Conservation (phyloP, 2,113 vertebrate species). For the Rana temporaria region DNA sequence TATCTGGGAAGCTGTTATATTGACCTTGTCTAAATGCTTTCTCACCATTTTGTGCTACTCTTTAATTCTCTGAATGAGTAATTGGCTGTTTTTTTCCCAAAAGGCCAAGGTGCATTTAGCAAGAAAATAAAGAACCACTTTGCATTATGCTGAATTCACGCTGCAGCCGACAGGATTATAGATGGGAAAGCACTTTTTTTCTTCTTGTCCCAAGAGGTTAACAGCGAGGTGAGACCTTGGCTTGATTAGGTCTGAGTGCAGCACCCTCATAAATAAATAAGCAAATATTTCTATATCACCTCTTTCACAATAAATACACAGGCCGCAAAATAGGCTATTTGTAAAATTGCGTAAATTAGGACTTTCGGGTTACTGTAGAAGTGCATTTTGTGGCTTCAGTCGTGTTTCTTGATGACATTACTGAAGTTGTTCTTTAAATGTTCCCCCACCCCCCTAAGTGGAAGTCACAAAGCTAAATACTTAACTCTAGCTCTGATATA, state of each 20-base stretch:
- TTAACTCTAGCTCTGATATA: too few species aligned
- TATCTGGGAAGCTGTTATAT: constrained; percentile 46
- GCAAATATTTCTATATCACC: constrained; percentile 9
- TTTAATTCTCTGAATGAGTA: constrained; percentile 57
- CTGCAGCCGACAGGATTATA: constrained; percentile 44
- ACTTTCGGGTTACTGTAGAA: too few species aligned
- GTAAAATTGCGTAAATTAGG: too few species aligned
- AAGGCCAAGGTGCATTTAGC: constrained; percentile 57
- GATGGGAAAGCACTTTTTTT: constrained; percentile 40
- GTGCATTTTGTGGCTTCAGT: too few species aligned
- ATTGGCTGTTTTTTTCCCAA: constrained; percentile 56
- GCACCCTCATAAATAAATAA: constrained; percentile 33
- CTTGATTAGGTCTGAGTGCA: constrained; percentile 31
- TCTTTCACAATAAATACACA: neutral
- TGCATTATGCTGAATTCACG: constrained; percentile 55
- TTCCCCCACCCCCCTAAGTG: too few species aligned
- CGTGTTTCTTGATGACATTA: too few species aligned
- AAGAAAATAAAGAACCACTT: constrained; percentile 54
- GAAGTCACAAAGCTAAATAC: too few species aligned
- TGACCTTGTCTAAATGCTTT: constrained; percentile 58
- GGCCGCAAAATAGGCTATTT: too few species aligned
- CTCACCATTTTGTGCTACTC: constrained; percentile 54
- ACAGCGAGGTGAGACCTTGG: constrained; percentile 27
- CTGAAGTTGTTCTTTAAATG: too few species aligned
- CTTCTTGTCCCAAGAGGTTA: constrained; percentile 29